These are phyloP conservation scores for Perca flavescens DNA, from an alignment of 2,113 vertebrate species.

Conservation along the genomic window DNA sequence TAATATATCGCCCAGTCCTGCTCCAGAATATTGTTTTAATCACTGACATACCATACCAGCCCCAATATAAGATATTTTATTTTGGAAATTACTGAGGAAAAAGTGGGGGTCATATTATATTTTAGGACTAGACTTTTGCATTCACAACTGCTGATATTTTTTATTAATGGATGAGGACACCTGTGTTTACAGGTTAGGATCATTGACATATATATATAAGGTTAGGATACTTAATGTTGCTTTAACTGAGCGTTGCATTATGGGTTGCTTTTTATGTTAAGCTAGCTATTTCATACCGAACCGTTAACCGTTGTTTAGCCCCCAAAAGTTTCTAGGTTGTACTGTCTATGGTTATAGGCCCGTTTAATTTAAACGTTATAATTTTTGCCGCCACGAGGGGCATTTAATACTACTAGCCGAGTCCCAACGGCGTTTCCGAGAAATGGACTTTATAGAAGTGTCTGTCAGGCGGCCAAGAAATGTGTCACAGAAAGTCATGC, in stretches of 20 bases:
- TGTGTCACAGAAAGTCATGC: not conserved
- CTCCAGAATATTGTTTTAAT: constrained; percentile 9
- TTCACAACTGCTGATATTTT: not conserved
- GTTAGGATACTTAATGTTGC: not conserved
- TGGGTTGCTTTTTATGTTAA: not conserved
- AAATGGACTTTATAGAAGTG: not conserved
- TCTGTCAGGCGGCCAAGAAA: not conserved
- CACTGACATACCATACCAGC: not conserved
- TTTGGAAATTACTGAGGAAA: not conserved
- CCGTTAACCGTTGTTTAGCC: not conserved
- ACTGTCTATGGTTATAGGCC: not conserved
- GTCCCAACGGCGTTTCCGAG: not conserved
- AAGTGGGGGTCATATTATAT: not conserved
- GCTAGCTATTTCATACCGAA: not conserved
- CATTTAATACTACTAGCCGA: too few relatives aligned
- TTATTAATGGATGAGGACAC: not conserved
- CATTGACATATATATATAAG: too few relatives aligned
- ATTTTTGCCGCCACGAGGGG: not conserved
- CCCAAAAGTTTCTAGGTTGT: not conserved
- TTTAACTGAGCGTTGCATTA: constrained; percentile 1
- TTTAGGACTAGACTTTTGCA: not conserved
- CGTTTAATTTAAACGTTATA: not conserved
- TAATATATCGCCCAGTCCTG: not conserved
- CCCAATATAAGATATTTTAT: not conserved
- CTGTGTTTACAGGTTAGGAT: not conserved